phyloP scores from a whole-genome alignment of 2,797 vertebrate species.

The Phalanger gymnotis region DNA sequence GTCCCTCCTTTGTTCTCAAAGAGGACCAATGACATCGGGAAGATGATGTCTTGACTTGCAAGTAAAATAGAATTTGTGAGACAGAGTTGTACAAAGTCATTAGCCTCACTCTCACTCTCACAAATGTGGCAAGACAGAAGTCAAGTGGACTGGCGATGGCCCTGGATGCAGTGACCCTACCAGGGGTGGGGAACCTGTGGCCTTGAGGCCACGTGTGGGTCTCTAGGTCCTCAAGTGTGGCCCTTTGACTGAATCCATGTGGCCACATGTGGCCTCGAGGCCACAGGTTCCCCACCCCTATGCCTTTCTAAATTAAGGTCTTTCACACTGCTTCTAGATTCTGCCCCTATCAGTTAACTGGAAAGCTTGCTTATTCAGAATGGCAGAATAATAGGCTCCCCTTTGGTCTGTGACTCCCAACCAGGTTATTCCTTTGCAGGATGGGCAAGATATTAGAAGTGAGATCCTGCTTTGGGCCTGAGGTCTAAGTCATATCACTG shows the following conservation, averaged over 20 bases:
- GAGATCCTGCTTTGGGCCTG: not conserved
- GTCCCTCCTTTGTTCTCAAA: not conserved
- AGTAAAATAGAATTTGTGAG: not conserved
- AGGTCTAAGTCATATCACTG: not conserved
- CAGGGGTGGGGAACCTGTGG: no score
- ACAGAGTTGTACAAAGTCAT: not conserved
- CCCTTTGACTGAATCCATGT: no score
- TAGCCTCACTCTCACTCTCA: not conserved
- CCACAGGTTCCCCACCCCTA: no score
- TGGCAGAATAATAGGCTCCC: not conserved
- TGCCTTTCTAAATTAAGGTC: not conserved
- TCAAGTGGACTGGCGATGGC: not conserved
- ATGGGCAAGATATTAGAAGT: not conserved
- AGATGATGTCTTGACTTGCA: not conserved
- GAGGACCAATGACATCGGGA: not conserved
- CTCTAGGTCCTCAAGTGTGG: no score
- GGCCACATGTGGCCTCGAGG: no score
- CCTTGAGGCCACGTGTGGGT: no score
- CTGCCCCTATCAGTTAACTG: not conserved
- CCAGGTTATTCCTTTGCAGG: not conserved
- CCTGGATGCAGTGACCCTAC: not conserved
- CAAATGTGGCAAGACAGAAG: not conserved
- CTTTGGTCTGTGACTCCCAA: not conserved
- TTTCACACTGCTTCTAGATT: not conserved
- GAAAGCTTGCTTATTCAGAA: not conserved